Percentiles rank a stretch among this genome's conserved stretches.
phyloP scores from a whole-genome alignment of 2,113 vertebrate species.

The Microtus pennsylvanicus region DNA sequence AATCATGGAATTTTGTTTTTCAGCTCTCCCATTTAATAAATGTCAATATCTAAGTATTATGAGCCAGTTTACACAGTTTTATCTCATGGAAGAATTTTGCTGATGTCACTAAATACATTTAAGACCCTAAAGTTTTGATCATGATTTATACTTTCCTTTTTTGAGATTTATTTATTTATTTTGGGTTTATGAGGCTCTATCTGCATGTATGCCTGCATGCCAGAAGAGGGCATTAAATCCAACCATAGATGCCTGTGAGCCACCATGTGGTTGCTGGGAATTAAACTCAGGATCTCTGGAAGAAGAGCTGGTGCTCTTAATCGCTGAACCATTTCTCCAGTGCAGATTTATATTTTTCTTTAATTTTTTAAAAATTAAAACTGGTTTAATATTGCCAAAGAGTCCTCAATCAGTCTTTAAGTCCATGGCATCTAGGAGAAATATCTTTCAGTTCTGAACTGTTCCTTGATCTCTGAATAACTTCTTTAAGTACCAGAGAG shows the following conservation, averaged over 20 bases:
- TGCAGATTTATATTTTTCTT: neutral
- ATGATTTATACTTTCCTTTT: neutral
- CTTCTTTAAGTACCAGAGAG: neutral
- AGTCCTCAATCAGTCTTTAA: neutral
- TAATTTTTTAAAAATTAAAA: constrained; percentile 34
- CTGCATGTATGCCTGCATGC: too few relatives aligned
- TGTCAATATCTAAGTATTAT: neutral
- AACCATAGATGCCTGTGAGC: too few relatives aligned
- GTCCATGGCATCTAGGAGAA: neutral
- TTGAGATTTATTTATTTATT: neutral
- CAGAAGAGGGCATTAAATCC: too few relatives aligned
- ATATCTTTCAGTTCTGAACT: neutral
- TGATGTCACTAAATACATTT: neutral
- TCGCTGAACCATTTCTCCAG: too few relatives aligned
- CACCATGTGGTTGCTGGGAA: too few relatives aligned
- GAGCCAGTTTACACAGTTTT: neutral
- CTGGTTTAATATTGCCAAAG: neutral
- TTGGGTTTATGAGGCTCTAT: too few relatives aligned
- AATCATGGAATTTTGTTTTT: neutral
- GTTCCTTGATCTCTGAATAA: neutral
- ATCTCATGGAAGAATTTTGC: neutral
- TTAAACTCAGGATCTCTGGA: too few relatives aligned
- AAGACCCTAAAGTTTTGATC: constrained; percentile 16
- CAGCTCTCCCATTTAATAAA: neutral
- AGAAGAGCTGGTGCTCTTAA: too few relatives aligned